Evolutionary conservation across 2,888 invertebrate species (phyloP).

Genomic region (Siphonodentalium dalli): DNA sequence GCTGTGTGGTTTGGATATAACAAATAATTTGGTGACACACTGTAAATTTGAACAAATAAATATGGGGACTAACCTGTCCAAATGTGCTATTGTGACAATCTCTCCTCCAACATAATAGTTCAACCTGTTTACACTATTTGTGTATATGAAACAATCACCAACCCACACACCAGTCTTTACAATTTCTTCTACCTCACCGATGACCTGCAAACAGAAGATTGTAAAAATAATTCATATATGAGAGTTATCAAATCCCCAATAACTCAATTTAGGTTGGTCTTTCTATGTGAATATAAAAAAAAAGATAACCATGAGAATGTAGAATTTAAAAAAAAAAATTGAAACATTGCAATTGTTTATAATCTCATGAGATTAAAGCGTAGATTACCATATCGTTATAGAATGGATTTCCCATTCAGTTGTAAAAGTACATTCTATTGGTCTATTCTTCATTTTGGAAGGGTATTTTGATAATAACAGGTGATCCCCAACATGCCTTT

Average conservation of each 20-base stretch:
- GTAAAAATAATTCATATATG: neutral
- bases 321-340: neutral
- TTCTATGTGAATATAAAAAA: neutral
- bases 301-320: neutral
- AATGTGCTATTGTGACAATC: conserved; percentile 96
- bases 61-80: conserved; percentile 77
- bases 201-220: conserved; percentile 69
- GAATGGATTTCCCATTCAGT: too few species aligned
- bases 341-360: too few species aligned
- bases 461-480: too few species aligned
- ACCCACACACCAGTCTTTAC: conserved; percentile 97
- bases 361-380: too few species aligned
- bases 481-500: too few species aligned
- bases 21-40: too few species aligned
- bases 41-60: too few species aligned
- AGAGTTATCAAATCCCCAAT: neutral
- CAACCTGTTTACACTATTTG: conserved; percentile 94
- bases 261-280: neutral
- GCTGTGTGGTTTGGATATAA: too few species aligned
- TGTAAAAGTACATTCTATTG: too few species aligned
- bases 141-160: conserved; percentile 99
- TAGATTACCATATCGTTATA: too few species aligned
- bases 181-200: conserved; percentile 86
- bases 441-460: too few species aligned
- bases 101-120: conserved; percentile 99